phyloP scores from a whole-genome alignment of 2,113 vertebrate genomes.

The Dascyllus trimaculatus region DNA sequence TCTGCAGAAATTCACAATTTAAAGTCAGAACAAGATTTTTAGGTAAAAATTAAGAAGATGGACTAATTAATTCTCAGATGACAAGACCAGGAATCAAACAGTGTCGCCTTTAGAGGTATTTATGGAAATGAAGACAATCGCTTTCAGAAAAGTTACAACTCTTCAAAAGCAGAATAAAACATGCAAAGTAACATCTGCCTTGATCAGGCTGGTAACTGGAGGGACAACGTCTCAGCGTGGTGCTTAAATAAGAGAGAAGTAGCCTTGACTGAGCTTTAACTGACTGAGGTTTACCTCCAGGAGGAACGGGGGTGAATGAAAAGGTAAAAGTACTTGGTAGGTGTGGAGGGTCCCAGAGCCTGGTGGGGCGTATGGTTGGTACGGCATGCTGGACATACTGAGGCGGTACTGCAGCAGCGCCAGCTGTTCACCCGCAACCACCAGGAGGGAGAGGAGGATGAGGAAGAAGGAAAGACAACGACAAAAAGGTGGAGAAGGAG shows the following conservation, averaged over 20 bases:
- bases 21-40: no score
- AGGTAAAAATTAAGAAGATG: no score
- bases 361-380: constrained; percentile 90
- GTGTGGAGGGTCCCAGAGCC: constrained; percentile 96
- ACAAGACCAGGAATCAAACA: no score
- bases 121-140: no score
- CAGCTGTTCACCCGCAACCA: constrained; percentile 93
- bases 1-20: constrained; percentile 3
- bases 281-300: constrained; percentile 77
- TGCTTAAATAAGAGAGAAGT: constrained; percentile 49
- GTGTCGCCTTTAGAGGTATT: no score
- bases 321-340: constrained; percentile 97
- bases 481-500: constrained; percentile 14
- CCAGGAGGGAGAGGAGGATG: constrained; percentile 71
- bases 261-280: constrained; percentile 56
- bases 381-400: constrained; percentile 96
- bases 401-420: constrained; percentile 98
- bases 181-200: background rate
- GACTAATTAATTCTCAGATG: background rate
- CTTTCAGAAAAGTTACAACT: no score
- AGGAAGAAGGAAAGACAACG: constrained; percentile 56
- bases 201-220: background rate
- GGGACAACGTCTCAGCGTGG: background rate
- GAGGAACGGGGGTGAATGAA: constrained; percentile 81
- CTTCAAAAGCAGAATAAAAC: no score